These are phyloP conservation scores for Itoplectis maculator DNA, from an alignment of 2,888 invertebrate genomes.

Conservation along the genomic window DNA sequence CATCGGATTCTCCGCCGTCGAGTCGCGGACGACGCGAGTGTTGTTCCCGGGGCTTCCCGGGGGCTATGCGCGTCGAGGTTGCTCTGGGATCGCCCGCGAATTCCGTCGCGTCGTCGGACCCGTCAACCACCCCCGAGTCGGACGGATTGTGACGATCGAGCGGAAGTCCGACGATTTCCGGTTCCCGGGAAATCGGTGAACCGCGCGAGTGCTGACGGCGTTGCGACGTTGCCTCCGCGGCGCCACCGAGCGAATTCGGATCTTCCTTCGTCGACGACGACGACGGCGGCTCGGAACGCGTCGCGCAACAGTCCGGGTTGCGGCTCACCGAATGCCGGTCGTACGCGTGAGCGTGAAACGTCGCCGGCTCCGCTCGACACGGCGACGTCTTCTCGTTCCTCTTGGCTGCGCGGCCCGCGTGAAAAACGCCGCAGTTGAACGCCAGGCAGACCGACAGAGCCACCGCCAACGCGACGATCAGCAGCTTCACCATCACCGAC, in stretches of 20 bases:
- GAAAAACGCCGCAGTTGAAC: slow-evolving; percentile 55
- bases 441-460: slow-evolving; percentile 50
- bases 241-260: too few species aligned
- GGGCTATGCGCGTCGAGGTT: slow-evolving; percentile 49
- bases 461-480: slow-evolving; percentile 46
- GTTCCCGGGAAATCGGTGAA: neutral
- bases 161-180: neutral
- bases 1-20: neutral
- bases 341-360: neutral
- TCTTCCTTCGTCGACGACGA: too few species aligned
- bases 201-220: too few species aligned
- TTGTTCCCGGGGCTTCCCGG: neutral
- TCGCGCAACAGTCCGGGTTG: neutral
- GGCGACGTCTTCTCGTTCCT: slow-evolving; percentile 2
- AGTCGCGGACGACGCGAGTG: neutral
- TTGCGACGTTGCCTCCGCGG: too few species aligned
- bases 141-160: slow-evolving; percentile 12
- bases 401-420: neutral
- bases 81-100: slow-evolving; percentile 41
- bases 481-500: slow-evolving; percentile 61
- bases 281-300: neutral
- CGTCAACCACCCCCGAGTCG: slow-evolving; percentile 7
- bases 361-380: too few species aligned
- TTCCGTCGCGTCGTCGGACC: slow-evolving; percentile 26
- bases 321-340: slow-evolving; percentile 29